Conservation (phyloP, 2,113 vertebrate genomes). For the Progne subis region DNA sequence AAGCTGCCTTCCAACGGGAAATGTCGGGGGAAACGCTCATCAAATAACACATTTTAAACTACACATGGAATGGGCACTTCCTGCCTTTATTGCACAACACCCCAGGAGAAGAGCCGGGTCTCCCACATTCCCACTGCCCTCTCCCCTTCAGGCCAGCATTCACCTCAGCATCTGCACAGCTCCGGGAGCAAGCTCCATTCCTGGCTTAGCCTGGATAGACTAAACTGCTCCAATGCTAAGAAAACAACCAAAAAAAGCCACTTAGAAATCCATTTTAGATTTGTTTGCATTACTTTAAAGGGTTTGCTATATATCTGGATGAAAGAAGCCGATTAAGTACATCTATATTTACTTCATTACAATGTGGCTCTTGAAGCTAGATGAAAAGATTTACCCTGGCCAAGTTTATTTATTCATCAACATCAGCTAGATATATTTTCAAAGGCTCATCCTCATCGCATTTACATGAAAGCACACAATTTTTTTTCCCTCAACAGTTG, state of each 20-base stretch:
- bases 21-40: background rate
- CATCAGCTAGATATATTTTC: slow-evolving; percentile 46
- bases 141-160: background rate
- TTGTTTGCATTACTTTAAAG: slow-evolving; percentile 16
- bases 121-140: background rate
- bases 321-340: slow-evolving; percentile 55
- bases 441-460: slow-evolving; percentile 33
- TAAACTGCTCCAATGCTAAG: background rate
- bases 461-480: slow-evolving; percentile 45
- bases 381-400: slow-evolving; percentile 61
- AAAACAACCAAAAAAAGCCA: background rate
- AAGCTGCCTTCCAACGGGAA: background rate
- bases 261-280: slow-evolving; percentile 15
- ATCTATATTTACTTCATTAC: slow-evolving; percentile 54
- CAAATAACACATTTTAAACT: background rate
- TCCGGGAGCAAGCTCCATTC: background rate
- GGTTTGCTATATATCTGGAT: slow-evolving; percentile 17
- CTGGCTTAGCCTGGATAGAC: background rate
- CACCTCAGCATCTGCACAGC: background rate
- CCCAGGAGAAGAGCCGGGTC: accelerated
- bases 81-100: background rate
- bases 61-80: background rate
- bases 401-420: slow-evolving; percentile 59
- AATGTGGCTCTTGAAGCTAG: slow-evolving; percentile 54
- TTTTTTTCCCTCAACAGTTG: background rate